Percentiles rank a stretch among this genome's conserved stretches.
These are phyloP conservation scores for Formica aserva DNA, from an alignment of 2,888 invertebrate genomes.

Conservation along the genomic window DNA sequence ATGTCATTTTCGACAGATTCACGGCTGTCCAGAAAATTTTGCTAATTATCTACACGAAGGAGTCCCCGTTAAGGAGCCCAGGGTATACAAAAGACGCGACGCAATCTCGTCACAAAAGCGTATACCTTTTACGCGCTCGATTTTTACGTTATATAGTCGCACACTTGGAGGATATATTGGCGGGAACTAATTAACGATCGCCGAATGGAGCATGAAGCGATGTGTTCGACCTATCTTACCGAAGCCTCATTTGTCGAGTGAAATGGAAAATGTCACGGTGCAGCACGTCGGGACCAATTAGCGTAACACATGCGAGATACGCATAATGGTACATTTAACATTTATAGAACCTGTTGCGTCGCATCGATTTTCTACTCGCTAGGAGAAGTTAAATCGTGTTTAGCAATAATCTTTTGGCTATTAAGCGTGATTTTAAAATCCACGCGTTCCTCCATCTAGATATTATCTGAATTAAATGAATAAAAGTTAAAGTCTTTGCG, in stretches of 20 bases:
- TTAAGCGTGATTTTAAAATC: slow-evolving; percentile 15
- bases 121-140: slow-evolving; percentile 23
- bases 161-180: slow-evolving; percentile 48
- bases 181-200: slow-evolving; percentile 69
- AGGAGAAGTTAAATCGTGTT: slow-evolving; percentile 31
- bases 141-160: slow-evolving; percentile 23
- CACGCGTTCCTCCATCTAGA: not conserved
- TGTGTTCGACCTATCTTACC: slow-evolving; percentile 19
- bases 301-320: slow-evolving; percentile 32
- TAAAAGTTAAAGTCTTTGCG: not conserved
- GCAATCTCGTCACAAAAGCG: slow-evolving; percentile 36
- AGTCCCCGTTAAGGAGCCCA: not conserved
- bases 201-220: slow-evolving; percentile 47
- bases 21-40: slow-evolving; percentile 28
- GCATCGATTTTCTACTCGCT: slow-evolving; percentile 19
- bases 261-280: slow-evolving; percentile 50
- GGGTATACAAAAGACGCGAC: slow-evolving; percentile 16
- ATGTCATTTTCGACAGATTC: slow-evolving; percentile 42
- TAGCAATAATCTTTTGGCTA: slow-evolving; percentile 32
- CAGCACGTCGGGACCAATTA: slow-evolving; percentile 45
- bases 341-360: slow-evolving; percentile 30
- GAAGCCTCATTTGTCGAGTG: slow-evolving; percentile 33
- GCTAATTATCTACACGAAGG: slow-evolving; percentile 23
- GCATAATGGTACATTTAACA: slow-evolving; percentile 43
- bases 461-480: not conserved